phyloP scores from a whole-genome alignment of 30 jellyfish, hydroid and myxozoan genomes.

The Turritopsis rubra region DNA sequence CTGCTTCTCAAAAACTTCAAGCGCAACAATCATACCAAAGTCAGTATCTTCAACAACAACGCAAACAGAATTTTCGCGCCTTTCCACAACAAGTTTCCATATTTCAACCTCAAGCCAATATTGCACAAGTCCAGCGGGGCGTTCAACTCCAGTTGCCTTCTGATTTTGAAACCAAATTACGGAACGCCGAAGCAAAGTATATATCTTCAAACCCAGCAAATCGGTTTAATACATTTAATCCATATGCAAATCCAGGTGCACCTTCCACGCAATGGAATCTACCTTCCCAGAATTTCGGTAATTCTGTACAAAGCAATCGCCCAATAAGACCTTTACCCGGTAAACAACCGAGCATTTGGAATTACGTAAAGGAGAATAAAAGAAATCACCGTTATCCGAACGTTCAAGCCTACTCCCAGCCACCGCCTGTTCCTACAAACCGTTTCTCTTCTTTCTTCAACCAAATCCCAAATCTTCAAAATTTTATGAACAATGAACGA shows the following conservation, averaged over 20 bases:
- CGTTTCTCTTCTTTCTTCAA: neutral
- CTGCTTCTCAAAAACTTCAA: neutral
- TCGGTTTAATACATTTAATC: neutral
- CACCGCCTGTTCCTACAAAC: neutral
- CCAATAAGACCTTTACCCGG: neutral
- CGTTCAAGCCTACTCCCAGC: neutral
- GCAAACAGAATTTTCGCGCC: neutral
- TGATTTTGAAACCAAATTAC: neutral
- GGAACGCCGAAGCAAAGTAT: neutral
- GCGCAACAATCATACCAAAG: neutral
- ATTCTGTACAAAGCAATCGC: neutral
- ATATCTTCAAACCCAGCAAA: neutral
- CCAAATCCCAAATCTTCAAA: neutral
- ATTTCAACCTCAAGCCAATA: neutral
- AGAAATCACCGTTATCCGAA: neutral
- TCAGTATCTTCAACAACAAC: neutral
- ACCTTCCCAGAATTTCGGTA: neutral
- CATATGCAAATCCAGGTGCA: neutral
- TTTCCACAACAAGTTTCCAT: slow-evolving; percentile 1
- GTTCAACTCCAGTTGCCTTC: slow-evolving; percentile 5
- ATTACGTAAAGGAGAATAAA: neutral
- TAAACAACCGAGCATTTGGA: slow-evolving; percentile 8
- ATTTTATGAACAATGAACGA: neutral
- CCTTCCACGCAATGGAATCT: neutral
- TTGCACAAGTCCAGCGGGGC: slow-evolving; percentile 13